Percentiles rank a stretch among this genome's conserved stretches.
Conservation (phyloP, 2,797 vertebrate species). For the Liasis olivaceus region DNA sequence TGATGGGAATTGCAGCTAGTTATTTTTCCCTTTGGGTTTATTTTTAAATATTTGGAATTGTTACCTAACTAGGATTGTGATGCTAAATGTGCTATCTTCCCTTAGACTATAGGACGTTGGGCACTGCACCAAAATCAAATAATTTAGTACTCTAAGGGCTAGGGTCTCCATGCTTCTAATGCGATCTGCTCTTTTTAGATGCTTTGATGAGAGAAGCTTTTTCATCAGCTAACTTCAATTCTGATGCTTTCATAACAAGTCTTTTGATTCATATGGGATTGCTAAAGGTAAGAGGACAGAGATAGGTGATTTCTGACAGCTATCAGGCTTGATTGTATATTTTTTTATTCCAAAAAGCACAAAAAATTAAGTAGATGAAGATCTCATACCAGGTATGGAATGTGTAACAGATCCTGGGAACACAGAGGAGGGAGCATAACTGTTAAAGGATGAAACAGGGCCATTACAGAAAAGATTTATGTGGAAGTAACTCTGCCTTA, state of each 20-base stretch:
- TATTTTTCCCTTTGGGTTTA: neutral
- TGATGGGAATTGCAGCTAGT: neutral
- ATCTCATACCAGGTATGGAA: neutral
- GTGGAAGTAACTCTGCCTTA: too few species aligned
- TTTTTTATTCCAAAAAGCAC: neutral
- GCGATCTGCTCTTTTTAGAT: slow-evolving; percentile 73
- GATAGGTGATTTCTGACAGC: slow-evolving; percentile 29
- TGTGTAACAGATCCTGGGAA: neutral
- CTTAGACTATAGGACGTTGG: neutral
- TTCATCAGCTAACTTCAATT: slow-evolving; percentile 80
- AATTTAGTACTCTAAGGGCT: neutral
- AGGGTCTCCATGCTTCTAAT: neutral
- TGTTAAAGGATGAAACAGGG: too few species aligned
- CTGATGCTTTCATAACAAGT: slow-evolving; percentile 85
- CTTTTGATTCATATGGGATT: slow-evolving; percentile 90
- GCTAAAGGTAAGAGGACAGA: slow-evolving; percentile 82
- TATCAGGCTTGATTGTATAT: neutral
- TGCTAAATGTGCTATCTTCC: neutral
- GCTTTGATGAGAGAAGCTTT: slow-evolving; percentile 89
- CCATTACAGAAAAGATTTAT: too few species aligned
- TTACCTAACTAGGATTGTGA: neutral
- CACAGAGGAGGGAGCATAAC: too few species aligned
- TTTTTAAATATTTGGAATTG: neutral
- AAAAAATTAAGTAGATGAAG: slow-evolving; percentile 3
- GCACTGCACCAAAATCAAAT: neutral